Evolutionary conservation across 2,797 vertebrate species (phyloP).

Genomic region (Rhinella marina): DNA sequence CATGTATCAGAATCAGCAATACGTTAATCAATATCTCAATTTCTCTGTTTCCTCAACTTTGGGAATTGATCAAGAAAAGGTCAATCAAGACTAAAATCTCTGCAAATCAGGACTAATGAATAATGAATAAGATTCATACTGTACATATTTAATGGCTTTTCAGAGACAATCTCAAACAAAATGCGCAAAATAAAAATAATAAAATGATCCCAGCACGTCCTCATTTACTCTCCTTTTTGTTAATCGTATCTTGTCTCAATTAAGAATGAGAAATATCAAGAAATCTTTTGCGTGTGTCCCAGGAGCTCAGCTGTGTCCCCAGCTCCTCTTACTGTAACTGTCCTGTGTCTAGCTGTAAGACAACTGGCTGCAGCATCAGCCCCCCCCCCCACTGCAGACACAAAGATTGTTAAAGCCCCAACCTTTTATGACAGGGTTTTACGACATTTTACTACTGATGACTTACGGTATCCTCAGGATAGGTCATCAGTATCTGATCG

Average conservation of each 20-base stretch:
- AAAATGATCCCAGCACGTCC: background rate
- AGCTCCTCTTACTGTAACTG: background rate
- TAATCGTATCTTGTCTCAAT: background rate
- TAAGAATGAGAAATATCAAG: background rate
- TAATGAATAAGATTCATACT: constrained; percentile 4
- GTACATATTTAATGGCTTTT: background rate
- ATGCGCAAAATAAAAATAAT: background rate
- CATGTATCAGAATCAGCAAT: background rate
- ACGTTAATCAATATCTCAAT: background rate
- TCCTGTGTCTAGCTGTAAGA: background rate
- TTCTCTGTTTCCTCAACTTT: constrained; percentile 14
- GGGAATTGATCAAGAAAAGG: constrained; percentile 14
- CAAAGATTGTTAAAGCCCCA: no score
- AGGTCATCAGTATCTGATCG: no score
- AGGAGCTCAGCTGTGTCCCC: background rate
- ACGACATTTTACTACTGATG: no score
- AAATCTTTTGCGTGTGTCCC: background rate
- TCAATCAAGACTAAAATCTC: constrained; percentile 9
- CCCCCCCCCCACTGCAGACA: no score
- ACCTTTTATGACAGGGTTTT: no score
- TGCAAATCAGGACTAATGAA: constrained; percentile 30
- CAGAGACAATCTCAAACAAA: background rate
- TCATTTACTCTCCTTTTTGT: background rate
- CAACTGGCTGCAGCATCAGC: background rate
- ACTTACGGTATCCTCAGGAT: no score